Conservation (phyloP, 2,113 vertebrate genomes). For the Cervus canadensis region DNA sequence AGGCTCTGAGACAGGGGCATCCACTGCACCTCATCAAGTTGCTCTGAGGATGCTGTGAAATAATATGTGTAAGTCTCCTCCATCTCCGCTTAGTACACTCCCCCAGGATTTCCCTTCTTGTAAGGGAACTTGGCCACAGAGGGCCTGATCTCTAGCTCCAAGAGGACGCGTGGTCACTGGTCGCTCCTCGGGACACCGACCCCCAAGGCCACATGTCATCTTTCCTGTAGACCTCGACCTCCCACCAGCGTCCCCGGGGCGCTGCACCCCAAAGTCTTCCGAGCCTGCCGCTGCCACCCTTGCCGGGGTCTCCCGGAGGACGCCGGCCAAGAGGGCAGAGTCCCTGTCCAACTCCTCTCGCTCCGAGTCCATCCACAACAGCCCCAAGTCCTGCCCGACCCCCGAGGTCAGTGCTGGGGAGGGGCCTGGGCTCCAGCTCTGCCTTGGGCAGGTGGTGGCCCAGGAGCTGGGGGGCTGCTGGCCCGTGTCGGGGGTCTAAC, state of each 20-base stretch:
- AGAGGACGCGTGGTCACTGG: neutral
- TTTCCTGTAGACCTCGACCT: slow-evolving; percentile 68
- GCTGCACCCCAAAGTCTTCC: slow-evolving; percentile 43
- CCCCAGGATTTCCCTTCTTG: neutral
- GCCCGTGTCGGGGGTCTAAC: neutral
- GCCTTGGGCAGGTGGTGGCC: neutral
- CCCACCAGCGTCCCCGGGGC: slow-evolving; percentile 58
- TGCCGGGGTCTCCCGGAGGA: slow-evolving; percentile 63
- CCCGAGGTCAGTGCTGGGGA: slow-evolving; percentile 88
- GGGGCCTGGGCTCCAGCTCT: neutral
- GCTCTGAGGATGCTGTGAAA: neutral
- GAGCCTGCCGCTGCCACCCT: slow-evolving; percentile 34
- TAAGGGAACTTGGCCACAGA: neutral
- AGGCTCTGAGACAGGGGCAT: neutral
- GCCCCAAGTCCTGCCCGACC: slow-evolving; percentile 92
- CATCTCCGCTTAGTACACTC: neutral
- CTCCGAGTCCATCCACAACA: slow-evolving; percentile 88
- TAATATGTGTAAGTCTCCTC: neutral
- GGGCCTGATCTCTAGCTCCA: neutral
- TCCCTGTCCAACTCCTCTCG: slow-evolving; percentile 82
- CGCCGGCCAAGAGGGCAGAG: slow-evolving; percentile 74
- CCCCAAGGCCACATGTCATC: neutral
- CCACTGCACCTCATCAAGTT: neutral
- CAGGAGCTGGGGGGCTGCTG: neutral
- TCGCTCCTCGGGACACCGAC: neutral